Evolutionary conservation across 2,888 invertebrate species (phyloP).

Genomic region (Apamea epomidion): DNA sequence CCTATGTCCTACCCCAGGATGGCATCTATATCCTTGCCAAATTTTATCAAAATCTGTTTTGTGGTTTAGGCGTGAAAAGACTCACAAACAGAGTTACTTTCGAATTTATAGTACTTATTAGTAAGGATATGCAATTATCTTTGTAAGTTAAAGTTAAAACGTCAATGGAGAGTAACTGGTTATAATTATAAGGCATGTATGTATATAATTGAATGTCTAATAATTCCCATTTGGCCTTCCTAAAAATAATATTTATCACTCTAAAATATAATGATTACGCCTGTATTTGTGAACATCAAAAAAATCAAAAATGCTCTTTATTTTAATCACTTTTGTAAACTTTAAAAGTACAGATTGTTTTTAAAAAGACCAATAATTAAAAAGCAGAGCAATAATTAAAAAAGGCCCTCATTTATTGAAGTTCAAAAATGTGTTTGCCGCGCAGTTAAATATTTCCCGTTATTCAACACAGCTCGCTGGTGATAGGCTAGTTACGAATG

Average conservation of each 20-base stretch:
- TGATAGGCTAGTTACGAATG: constrained; percentile 31
- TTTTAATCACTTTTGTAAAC: not conserved
- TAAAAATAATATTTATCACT: not conserved
- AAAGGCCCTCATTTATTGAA: not conserved
- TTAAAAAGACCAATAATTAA: not conserved
- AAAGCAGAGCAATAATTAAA: not conserved
- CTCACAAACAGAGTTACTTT: too few species aligned
- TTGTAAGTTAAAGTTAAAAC: constrained; percentile 15
- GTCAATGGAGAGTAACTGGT: constrained; percentile 44
- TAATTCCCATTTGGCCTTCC: not conserved
- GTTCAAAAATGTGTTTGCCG: not conserved
- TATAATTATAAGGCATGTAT: not conserved
- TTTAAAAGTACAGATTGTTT: not conserved
- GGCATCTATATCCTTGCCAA: not conserved
- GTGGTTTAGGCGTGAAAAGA: not conserved
- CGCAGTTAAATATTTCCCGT: not conserved
- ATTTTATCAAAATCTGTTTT: not conserved
- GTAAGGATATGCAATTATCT: constrained; percentile 19
- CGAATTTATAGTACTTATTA: too few species aligned
- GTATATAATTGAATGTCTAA: not conserved
- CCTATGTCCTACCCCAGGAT: not conserved
- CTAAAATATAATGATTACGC: not conserved
- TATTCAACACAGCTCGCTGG: constrained; percentile 22
- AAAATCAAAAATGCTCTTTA: not conserved
- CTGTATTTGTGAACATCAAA: not conserved